Base-by-base conservation (phyloP, 2,797 vertebrate species). In the Ciconia nigra region DNA sequence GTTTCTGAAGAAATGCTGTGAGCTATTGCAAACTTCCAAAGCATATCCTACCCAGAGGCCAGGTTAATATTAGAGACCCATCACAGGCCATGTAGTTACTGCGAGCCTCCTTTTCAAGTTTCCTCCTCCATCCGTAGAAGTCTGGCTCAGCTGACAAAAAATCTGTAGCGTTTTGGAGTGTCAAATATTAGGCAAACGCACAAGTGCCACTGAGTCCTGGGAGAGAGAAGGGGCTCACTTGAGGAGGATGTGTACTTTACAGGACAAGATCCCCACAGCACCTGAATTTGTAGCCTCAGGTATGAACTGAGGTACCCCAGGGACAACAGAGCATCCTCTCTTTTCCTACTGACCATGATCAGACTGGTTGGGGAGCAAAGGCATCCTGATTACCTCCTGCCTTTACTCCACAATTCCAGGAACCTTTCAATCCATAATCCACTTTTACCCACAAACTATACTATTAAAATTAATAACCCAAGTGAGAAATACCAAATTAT, bases 1-100 rank as follows among this genome's bases (percentile, higher is more conserved):
- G 15, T 13, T 85, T 76, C 71, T 71, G 44, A 77, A 84, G n/a
- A 92, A 79, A 57, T 28, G 6, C 41, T 41, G 15, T 29, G 41
- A 73, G 29, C 51, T 82, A 41, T 4, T 78, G 20, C 41, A 74
- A 17, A 26, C 21, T 78, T 81, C 25, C 31, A 67, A 70, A 79
- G 21, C 15, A 24, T 49, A 66, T 15, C 44, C 37, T 52, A 21
- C 31, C 37, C 31, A 25, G 29, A 39, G 19, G 24, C 7, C 42
- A 37, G 6, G 51, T n/a, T 51, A 44, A 51, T 21, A 65, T 31
- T 31, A 37, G 39, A 14, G 19, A 69, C 3, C 11, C 61, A 25
- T 6, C 24, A 49, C 19, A 58, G 29, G 35, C 29, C 22, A 31
- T 0, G 0, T 4, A 13, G 33, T 22, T 74, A 73, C 13, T 10